Conservation (phyloP, 2,797 vertebrate genomes). For the Podarcis lilfordi region DNA sequence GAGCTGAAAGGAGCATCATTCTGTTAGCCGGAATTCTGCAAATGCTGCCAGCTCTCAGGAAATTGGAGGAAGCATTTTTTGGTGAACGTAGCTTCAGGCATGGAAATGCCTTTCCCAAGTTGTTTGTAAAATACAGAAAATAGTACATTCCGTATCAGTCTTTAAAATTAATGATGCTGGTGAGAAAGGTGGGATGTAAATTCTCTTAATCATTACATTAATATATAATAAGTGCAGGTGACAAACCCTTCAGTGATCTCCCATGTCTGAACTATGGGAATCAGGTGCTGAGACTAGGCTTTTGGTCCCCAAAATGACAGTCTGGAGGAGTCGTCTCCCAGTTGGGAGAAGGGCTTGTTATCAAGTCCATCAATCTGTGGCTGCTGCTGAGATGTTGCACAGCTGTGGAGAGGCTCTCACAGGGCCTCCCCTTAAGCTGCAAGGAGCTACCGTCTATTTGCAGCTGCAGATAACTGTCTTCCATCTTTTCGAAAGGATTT, state of each 20-base stretch:
- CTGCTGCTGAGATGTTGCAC: not conserved
- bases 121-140: not conserved
- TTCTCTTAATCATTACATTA: too few relatives aligned
- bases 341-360: not conserved
- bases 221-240: not conserved
- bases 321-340: not conserved
- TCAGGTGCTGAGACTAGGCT: too few relatives aligned
- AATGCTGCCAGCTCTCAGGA: too few relatives aligned
- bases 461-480: too few relatives aligned
- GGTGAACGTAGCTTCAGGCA: too few relatives aligned
- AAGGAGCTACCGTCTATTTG: too few relatives aligned
- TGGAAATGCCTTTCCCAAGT: not conserved
- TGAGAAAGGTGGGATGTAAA: not conserved
- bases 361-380: not conserved
- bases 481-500: too few relatives aligned
- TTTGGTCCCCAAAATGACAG: not conserved
- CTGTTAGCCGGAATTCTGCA: too few relatives aligned
- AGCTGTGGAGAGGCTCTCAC: too few relatives aligned
- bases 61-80: too few relatives aligned
- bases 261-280: not conserved
- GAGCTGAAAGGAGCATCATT: too few relatives aligned
- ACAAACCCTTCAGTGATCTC: not conserved
- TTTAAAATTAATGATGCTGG: not conserved
- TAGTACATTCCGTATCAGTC: not conserved
- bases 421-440: too few relatives aligned